Percentiles rank a stretch among this genome's conserved stretches.
Conservation (phyloP, 2,113 vertebrate genomes). For the Chlamydotis undulata region DNA sequence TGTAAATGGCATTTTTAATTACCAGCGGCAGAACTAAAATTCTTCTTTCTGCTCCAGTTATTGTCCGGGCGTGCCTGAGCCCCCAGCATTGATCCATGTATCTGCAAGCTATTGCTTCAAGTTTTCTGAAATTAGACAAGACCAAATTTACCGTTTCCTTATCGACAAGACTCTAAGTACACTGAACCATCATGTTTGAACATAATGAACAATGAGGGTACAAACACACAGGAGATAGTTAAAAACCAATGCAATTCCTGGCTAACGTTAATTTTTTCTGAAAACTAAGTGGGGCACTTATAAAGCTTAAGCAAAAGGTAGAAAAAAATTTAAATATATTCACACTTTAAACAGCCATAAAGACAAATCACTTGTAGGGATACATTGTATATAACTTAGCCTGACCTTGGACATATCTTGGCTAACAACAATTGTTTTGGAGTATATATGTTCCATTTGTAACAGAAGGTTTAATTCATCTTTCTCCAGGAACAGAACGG, state of each 20-base stretch:
- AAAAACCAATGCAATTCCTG: background rate
- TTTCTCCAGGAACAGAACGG: background rate
- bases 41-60: background rate
- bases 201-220: background rate
- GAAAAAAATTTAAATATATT: background rate
- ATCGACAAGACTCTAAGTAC: background rate
- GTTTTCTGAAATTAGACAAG: background rate
- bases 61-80: background rate
- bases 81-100: background rate
- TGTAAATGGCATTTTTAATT: background rate
- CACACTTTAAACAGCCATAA: constrained; percentile 22
- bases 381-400: background rate
- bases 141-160: background rate
- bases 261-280: background rate
- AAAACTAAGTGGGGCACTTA: background rate
- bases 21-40: background rate
- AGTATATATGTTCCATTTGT: constrained; percentile 20
- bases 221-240: background rate
- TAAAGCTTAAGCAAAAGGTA: background rate
- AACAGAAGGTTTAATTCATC: constrained; percentile 30
- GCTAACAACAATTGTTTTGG: constrained; percentile 48
- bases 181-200: background rate
- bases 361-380: constrained; percentile 3
- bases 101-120: background rate
- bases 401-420: constrained; percentile 14